phyloP scores from a whole-genome alignment of 2,888 invertebrate genomes.

The Ennomos erosarius region DNA sequence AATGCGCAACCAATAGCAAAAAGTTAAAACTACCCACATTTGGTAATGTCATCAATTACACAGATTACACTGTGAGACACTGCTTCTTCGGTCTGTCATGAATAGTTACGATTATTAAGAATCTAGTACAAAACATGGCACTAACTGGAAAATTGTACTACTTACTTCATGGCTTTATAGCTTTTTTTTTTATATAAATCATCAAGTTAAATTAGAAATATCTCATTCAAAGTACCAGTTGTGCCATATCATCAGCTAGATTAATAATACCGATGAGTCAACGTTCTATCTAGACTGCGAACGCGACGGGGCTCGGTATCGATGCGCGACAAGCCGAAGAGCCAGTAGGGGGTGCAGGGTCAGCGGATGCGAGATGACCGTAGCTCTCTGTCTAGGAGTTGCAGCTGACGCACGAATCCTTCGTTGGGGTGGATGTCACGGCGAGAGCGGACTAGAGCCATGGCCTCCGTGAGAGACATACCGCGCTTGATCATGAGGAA shows the following conservation, averaged over 20 bases:
- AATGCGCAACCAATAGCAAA: slow-evolving; percentile 36
- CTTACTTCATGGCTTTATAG: neutral
- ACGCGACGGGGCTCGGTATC: slow-evolving; percentile 51
- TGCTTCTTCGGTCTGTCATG: slow-evolving; percentile 28
- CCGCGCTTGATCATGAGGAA: slow-evolving; percentile 92
- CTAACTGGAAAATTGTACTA: slow-evolving; percentile 1
- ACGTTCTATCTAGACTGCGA: slow-evolving; percentile 69
- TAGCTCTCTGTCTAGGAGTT: slow-evolving; percentile 87
- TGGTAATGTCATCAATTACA: slow-evolving; percentile 11
- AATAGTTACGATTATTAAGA: slow-evolving; percentile 15
- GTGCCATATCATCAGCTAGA: slow-evolving; percentile 11
- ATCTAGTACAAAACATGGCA: slow-evolving; percentile 17
- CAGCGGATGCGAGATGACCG: slow-evolving; percentile 81
- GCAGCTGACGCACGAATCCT: slow-evolving; percentile 92
- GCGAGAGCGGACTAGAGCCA: slow-evolving; percentile 88
- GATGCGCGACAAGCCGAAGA: slow-evolving; percentile 51
- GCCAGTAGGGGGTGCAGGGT: slow-evolving; percentile 67
- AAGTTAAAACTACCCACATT: slow-evolving; percentile 15
- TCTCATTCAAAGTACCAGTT: neutral
- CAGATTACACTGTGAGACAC: slow-evolving; percentile 13
- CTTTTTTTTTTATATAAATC: neutral
- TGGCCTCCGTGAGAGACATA: slow-evolving; percentile 90
- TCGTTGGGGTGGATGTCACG: slow-evolving; percentile 92
- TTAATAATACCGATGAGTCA: slow-evolving; percentile 39
- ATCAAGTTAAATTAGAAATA: neutral